Evolutionary conservation across 2,113 vertebrate species (phyloP), one percentile per base, ranked within the genome.

Genomic region (Peromyscus polionotus): DNA sequence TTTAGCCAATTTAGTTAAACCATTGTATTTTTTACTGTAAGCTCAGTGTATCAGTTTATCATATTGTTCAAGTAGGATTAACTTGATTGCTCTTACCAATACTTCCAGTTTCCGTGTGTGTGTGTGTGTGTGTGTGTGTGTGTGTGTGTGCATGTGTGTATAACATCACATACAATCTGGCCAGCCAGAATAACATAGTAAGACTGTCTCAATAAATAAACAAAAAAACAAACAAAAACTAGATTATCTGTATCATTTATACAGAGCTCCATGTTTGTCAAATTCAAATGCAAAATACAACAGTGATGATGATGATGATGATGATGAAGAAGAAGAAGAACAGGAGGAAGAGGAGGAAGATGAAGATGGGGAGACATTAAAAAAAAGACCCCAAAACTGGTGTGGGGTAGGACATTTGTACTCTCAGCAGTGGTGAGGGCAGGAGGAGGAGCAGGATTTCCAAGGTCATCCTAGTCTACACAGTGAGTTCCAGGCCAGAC

Each of bases 21-120:
- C 84, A n/a, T 42, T 84, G 26, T 13, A 85, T 94, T 86, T 95
- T 22, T 91, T 54, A 86, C 83, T 89, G 31, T 26, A 67, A 63
- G 5, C 84, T 92, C 77, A 87, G 61, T 57, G 33, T 68, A 85
- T 65, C n/a, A 31, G 31, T 42, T 42, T 70, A 24, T 4, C 42
- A 48, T 91, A 20, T 1, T 79, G 0, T 77, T 72, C 77, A 65
- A 75, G 63, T 1, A 88, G 54, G 9, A 84, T 84, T 80, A 79
- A 77, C 4, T 65, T 5, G 3, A 81, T 39, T 26, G 0, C 42
- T 93, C 80, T 36, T 79, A 90, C 2, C 12, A 70, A 73, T 19
- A 89, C 0, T 22, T 92, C 28, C 68, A 48, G 31, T 10, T 70
- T 89, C n/a, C 33, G 26, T 42, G 42, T 3, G 42, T 42, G 39